A percentile compares a stretch with the other conserved stretches of the same genome.
Evolutionary conservation across 2,113 vertebrate species (phyloP).

Genomic region (Arenaria interpres): DNA sequence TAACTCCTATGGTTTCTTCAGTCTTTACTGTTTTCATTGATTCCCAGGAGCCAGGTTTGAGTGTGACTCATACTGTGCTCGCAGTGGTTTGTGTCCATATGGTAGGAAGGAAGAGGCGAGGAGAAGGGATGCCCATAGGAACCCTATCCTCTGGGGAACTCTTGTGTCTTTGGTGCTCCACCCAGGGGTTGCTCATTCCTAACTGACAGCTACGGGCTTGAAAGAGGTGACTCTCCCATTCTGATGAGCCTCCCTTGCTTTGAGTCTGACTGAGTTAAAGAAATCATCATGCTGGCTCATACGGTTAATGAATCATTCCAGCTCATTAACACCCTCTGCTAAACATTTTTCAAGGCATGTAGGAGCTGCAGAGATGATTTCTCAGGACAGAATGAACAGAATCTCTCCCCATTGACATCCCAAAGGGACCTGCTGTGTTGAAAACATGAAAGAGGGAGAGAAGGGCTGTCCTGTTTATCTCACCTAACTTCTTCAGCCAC

Average conservation of each 20-base stretch:
- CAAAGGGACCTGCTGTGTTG: neutral
- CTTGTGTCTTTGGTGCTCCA: neutral
- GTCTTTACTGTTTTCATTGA: neutral
- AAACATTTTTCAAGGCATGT: neutral
- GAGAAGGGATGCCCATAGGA: neutral
- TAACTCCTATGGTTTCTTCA: neutral
- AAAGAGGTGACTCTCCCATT: neutral
- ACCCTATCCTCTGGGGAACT: neutral
- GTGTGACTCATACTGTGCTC: neutral
- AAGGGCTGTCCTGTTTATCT: neutral
- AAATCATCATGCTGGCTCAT: neutral
- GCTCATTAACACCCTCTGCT: neutral
- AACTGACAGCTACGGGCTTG: neutral
- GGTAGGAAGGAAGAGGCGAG: neutral
- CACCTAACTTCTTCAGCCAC: conserved; percentile 86
- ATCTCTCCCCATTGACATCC: neutral
- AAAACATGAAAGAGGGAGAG: neutral
- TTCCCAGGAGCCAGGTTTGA: neutral
- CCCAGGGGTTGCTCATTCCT: neutral
- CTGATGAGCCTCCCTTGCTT: neutral
- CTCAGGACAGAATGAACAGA: neutral
- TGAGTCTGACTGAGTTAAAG: neutral
- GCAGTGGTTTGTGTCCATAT: neutral
- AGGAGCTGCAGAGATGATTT: neutral
- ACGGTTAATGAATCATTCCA: neutral